Conservation (phyloP, 2,113 vertebrate genomes). For the Columbina picui region DNA sequence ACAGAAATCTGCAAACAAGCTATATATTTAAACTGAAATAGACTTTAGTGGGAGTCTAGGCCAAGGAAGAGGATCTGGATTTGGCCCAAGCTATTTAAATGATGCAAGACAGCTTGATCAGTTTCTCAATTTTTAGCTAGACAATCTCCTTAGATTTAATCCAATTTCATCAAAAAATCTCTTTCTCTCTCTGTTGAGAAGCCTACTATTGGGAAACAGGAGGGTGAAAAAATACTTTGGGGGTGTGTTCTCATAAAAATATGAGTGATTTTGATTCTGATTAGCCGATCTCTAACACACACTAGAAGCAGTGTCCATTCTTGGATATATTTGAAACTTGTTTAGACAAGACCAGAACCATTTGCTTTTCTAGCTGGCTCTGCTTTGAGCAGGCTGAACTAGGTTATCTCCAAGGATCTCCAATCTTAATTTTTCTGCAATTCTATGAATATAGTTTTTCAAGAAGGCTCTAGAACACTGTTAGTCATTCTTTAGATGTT, state of each 20-base stretch:
- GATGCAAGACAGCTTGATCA: background rate
- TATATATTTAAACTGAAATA: background rate
- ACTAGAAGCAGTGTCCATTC: background rate
- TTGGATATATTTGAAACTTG: background rate
- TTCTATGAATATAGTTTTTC: background rate
- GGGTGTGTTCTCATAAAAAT: background rate
- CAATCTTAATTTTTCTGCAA: background rate
- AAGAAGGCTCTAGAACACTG: background rate
- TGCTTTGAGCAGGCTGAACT: background rate
- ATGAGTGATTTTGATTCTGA: background rate
- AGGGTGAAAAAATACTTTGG: background rate
- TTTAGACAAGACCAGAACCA: background rate
- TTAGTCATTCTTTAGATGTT: background rate
- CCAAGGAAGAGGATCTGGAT: background rate
- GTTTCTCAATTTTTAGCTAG: background rate
- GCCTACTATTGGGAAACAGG: background rate
- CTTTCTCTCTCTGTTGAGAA: background rate
- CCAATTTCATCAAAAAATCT: background rate
- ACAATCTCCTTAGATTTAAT: background rate
- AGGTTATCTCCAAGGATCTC: background rate
- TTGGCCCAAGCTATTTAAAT: background rate
- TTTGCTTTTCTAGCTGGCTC: background rate
- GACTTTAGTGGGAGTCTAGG: background rate
- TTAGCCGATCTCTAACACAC: background rate
- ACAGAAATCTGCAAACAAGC: background rate